phyloP scores from a whole-genome alignment of 2,888 invertebrate genomes.

The Dryobotodes eremita region DNA sequence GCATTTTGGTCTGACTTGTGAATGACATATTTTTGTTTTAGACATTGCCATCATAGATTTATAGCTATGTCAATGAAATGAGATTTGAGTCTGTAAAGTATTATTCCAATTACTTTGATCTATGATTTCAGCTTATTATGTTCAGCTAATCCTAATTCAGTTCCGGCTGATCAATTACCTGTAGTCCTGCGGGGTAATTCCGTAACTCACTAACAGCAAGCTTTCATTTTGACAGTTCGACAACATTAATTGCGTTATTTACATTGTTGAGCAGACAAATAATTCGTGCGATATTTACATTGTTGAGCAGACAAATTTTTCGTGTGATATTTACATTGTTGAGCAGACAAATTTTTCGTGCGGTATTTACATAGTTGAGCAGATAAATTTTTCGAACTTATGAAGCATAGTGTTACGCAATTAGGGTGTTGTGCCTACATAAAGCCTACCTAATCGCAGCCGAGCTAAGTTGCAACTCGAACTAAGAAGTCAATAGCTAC shows the following conservation, averaged over 20 bases:
- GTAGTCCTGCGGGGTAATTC: no score
- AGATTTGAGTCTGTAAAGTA: not conserved
- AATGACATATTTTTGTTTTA: slow-evolving; percentile 44
- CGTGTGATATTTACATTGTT: no score
- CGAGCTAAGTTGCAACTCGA: not conserved
- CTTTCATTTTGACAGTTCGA: no score
- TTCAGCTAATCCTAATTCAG: not conserved
- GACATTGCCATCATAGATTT: slow-evolving; percentile 27
- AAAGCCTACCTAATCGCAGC: not conserved
- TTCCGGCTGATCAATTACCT: slow-evolving; percentile 3
- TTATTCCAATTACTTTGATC: slow-evolving; percentile 14
- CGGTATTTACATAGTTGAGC: no score
- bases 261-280: no score
- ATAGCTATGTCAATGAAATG: not conserved
- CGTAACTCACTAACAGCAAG: no score
- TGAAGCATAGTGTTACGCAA: no score
- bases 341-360: no score
- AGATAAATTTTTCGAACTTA: no score
- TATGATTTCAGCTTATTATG: slow-evolving; percentile 15
- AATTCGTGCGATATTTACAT: no score
- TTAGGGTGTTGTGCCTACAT: not conserved
- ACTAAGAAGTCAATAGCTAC: not conserved
- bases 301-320: no score
- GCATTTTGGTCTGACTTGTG: slow-evolving; percentile 49
- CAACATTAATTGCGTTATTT: no score